phyloP scores from a whole-genome alignment of 1,140 invertebrate genomes.

The Sitodiplosis mosellana region DNA sequence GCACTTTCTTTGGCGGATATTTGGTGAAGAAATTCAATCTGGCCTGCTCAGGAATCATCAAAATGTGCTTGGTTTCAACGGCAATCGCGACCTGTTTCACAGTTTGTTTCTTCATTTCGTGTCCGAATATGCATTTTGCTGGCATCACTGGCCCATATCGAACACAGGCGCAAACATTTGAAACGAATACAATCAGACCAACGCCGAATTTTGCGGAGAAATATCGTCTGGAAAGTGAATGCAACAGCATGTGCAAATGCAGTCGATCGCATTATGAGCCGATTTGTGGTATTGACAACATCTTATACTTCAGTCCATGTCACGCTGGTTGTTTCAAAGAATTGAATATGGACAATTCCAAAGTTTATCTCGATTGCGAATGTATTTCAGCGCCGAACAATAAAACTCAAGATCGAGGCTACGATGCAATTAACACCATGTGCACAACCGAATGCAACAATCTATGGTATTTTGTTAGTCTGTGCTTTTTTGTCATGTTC shows the following conservation, averaged over 20 bases:
- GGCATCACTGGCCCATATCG: conserved; percentile 37
- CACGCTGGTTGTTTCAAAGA: conserved; percentile 53
- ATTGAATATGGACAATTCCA: conserved; percentile 16
- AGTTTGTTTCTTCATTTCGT: conserved; percentile 50
- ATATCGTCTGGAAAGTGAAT: conserved; percentile 25
- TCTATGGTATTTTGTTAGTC: conserved; percentile 42
- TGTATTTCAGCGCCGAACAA: conserved; percentile 24
- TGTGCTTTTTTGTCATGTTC: conserved; percentile 52
- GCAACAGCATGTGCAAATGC: conserved; percentile 46
- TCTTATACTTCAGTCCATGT: conserved; percentile 70
- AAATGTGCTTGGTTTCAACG: conserved; percentile 45
- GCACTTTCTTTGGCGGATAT: conserved; percentile 64
- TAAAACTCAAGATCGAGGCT: conserved; percentile 11
- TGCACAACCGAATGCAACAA: conserved; percentile 42
- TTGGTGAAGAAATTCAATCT: conserved; percentile 54
- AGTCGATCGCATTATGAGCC: conserved; percentile 33
- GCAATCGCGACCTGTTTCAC: conserved; percentile 36
- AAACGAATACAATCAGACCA: conserved; percentile 2
- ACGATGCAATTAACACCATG: conserved; percentile 39
- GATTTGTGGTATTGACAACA: conserved; percentile 53
- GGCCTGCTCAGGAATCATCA: conserved; percentile 54
- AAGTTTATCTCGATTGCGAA: conserved; percentile 33
- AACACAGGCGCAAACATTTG: background rate
- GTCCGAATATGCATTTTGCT: conserved; percentile 51
- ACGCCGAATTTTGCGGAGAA: background rate